Percentiles rank a stretch among this genome's conserved stretches.
phyloP scores from a whole-genome alignment of 2,113 vertebrate genomes.

The Pardalotus punctatus region DNA sequence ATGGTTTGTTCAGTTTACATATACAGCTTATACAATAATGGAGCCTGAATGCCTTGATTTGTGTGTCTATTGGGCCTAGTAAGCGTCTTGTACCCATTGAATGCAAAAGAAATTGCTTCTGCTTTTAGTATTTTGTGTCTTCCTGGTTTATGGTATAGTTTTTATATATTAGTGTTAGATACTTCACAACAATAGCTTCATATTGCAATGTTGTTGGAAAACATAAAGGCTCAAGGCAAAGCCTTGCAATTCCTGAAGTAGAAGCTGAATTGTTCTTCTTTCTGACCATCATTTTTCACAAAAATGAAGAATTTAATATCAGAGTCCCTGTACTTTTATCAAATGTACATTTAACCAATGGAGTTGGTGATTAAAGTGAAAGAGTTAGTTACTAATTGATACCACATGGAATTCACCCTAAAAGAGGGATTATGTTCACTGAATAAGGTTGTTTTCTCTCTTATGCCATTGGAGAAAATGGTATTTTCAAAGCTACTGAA shows the following conservation, averaged over 20 bases:
- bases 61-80: not conserved
- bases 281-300: not conserved
- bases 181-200: not conserved
- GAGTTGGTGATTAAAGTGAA: not conserved
- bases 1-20: not conserved
- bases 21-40: fast-evolving
- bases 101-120: not conserved
- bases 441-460: not conserved
- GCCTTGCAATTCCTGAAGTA: not conserved
- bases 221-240: not conserved
- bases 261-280: not conserved
- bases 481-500: not conserved
- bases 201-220: not conserved
- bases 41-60: not conserved
- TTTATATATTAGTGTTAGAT: not conserved
- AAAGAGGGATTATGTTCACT: not conserved
- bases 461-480: not conserved
- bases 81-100: not conserved
- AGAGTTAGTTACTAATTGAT: not conserved
- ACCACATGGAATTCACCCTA: not conserved
- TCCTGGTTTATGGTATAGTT: not conserved
- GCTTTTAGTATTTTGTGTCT: not conserved
- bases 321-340: not conserved
- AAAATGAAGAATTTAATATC: not conserved
- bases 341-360: not conserved